phyloP scores from a whole-genome alignment of 2,113 vertebrate species.

The Sula dactylatra region DNA sequence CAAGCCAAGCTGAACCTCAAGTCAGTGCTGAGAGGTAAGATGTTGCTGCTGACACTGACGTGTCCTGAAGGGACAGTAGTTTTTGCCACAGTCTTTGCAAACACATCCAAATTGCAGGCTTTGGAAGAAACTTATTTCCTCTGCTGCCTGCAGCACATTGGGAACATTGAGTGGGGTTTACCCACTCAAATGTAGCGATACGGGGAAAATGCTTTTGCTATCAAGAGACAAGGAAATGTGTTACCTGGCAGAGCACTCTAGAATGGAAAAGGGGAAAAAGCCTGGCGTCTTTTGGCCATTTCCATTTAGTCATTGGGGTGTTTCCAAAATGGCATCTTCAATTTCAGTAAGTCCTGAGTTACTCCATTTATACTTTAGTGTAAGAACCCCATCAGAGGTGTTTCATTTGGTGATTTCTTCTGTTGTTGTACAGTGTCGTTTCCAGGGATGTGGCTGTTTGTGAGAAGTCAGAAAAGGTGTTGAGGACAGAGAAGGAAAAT shows the following conservation, averaged over 20 bases:
- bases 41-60: neutral
- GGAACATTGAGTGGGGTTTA: neutral
- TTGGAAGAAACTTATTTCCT: neutral
- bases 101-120: neutral
- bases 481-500: neutral
- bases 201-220: neutral
- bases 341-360: neutral
- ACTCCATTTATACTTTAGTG: neutral
- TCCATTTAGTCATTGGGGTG: neutral
- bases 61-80: neutral
- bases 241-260: neutral
- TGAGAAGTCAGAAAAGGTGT: neutral
- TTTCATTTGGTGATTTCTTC: neutral
- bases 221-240: neutral
- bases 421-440: neutral
- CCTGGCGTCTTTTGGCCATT: neutral
- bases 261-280: neutral
- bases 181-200: neutral
- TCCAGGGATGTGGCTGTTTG: neutral
- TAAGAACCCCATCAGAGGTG: neutral
- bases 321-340: neutral
- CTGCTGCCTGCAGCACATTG: neutral
- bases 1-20: slow-evolving; percentile 98
- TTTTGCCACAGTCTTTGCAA: neutral
- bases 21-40: slow-evolving; percentile 91